Base-by-base conservation (phyloP, 2,797 vertebrate genomes). In the Adelosebastes latens region DNA sequence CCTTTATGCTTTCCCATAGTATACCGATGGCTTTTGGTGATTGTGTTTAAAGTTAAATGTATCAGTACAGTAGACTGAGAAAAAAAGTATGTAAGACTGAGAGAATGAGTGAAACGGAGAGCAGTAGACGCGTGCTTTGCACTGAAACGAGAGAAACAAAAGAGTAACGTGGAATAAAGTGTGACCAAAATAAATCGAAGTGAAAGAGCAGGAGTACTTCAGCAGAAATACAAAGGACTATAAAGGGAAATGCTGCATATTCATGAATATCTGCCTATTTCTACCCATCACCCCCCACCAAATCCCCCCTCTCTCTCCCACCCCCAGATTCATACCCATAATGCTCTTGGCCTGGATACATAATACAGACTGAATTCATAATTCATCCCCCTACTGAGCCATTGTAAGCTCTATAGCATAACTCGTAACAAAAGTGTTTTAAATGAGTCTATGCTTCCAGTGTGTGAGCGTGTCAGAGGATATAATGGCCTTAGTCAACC, bases 261-360 rank as follows among this genome's bases (percentile, higher is more conserved):
- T 91, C 80, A 89, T 91, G 86, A 90, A 75, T 79, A 80, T 86
- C 56, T 84, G 61, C 56, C 66, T 75, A 42, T 82, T 85, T 86
- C 68, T 78, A 79, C 70, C 65, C 77, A 82, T 81, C 76, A 70
- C 22, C 69, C 49, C 10, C 73, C 36, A 63, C 42, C 52, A 70
- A 66, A n/a, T 49, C 75, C 62, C 66, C 52, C 73, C 80, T 65
- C 58, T 52, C 60, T 39, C 56, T 29, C 62, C 46, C 46, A 61
- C 32, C 67, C 63, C 63, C 74, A 60, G 29, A 80, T 81, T 87
- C 72, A 76, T 89, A 92, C 84, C 85, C 89, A 92, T 73, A 74
- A 90, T 86, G 86, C 87, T 83, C 73, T 85, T 90, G 88, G 90
- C 84, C 84, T 91, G 80, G 77, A 93, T 92, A 79, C 88, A 92